Base-by-base conservation (phyloP, 2,888 invertebrate species). In the Panorpa germanica region DNA sequence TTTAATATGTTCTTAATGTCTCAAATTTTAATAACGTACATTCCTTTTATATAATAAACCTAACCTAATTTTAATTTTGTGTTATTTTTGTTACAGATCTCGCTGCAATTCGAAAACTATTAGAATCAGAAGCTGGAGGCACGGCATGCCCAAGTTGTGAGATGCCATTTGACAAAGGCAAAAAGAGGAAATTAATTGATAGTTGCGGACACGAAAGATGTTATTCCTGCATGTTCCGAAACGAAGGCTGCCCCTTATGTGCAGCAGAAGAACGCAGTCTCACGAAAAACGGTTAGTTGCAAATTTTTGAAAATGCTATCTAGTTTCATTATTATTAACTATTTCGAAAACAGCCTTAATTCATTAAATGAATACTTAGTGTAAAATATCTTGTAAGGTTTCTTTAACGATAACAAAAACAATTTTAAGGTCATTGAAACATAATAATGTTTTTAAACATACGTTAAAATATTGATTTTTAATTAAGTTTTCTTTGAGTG, bases 131-230 rank as follows among this genome's bases (percentile, higher is more conserved):
- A 52, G 65, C 70, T 34, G 70, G 68, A 33, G 66, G 65, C 38
- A 63, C 66, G 29, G 65, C 63, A 38, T 83, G 83, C 55, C 82
- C 82, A 39, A 78, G 80, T 54, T 83, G 83, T 62, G 76, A 75
- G 55, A 82, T 86, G 74, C 86, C 88, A 43, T 91, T 88, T 61
- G 90, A 91, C 59, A 86, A 88, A 59, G 90, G 90, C 55, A 91
- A 90, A 60, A 88, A 90, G 59, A 72, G 91, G 56, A 78, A 83
- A 53, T 65, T 93, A 48, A 88, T 90, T 50, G 91, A 93, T 62
- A 76, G 83, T 37, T 93, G 91, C 57, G 90, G 91, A 41, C 91
- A 93, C 65, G 90, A 90, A 53, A 64, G 88, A 38, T 91, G 91
- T 57, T 90, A 90, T 64, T 76, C 85, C 41, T 91, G 91, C 57